phyloP scores from a whole-genome alignment of 2,113 vertebrate genomes.

The Crocuta crocuta region DNA sequence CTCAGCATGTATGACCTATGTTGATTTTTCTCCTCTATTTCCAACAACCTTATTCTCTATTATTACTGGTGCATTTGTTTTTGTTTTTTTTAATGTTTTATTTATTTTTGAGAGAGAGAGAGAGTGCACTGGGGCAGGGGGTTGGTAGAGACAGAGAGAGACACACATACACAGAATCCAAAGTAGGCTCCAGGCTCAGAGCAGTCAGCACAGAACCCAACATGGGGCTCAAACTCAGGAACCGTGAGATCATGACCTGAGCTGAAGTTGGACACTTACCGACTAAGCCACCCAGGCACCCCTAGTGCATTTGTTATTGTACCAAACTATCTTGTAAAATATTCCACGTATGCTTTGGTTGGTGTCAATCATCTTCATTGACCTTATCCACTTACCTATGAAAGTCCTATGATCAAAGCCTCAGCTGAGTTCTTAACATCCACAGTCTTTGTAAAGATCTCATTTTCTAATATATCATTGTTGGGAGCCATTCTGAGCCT shows the following conservation, averaged over 20 bases:
- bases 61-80: background rate
- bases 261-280: too few species aligned
- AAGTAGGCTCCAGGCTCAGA: too few species aligned
- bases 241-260: too few species aligned
- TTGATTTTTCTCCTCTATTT: background rate
- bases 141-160: too few species aligned
- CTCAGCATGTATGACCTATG: background rate
- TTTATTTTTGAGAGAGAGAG: too few species aligned
- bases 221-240: too few species aligned
- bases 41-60: background rate
- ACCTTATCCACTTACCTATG: fast-evolving
- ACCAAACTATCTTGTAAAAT: background rate
- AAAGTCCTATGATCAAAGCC: background rate
- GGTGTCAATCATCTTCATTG: background rate
- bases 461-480: background rate
- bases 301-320: background rate
- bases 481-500: too few species aligned
- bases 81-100: too few species aligned
- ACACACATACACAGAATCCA: too few species aligned
- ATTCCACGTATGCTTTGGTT: background rate
- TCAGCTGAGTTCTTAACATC: fast-evolving
- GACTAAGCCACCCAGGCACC: too few species aligned
- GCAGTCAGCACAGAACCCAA: too few species aligned
- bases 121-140: too few species aligned
- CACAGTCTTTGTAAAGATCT: background rate